These are phyloP conservation scores for Hybognathus amarus DNA, from an alignment of 2,797 vertebrate species.

Conservation along the genomic window DNA sequence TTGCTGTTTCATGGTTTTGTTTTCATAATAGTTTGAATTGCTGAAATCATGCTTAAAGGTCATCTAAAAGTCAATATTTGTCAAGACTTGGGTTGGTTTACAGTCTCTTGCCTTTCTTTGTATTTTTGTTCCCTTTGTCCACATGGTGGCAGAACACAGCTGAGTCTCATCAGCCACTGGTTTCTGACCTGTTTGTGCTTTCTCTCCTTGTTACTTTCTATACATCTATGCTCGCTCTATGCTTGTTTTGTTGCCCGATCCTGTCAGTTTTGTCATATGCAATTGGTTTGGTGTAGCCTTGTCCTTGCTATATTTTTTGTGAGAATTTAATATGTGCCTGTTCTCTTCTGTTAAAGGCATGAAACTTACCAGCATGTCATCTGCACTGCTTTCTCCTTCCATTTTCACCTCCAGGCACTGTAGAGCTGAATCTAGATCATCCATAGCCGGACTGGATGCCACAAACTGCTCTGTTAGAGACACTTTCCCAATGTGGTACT, in stretches of 20 bases:
- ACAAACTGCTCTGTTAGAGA: constrained; percentile 68
- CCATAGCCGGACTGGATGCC: constrained; percentile 65
- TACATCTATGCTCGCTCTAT: not conserved
- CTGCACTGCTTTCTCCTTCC: constrained; percentile 66
- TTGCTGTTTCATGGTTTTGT: not conserved
- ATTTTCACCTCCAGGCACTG: constrained; percentile 80
- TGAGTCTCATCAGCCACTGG: not conserved
- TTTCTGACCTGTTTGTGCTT: not conserved
- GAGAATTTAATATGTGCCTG: not conserved
- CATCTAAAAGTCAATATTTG: not conserved
- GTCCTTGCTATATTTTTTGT: not conserved
- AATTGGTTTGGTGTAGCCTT: not conserved
- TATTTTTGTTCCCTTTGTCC: not conserved
- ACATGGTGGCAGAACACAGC: not conserved
- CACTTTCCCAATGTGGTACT: constrained; percentile 82
- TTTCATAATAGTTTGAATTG: not conserved
- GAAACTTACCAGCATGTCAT: constrained; percentile 73
- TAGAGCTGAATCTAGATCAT: constrained; percentile 79
- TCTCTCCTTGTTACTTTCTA: not conserved
- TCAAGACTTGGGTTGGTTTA: not conserved
- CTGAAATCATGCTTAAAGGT: not conserved
- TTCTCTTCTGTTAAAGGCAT: not conserved
- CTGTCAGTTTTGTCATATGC: not conserved
- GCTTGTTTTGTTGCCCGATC: not conserved
- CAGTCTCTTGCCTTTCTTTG: not conserved